phyloP scores from a whole-genome alignment of 2,888 invertebrate species.

The Minunthozetes semirufus region DNA sequence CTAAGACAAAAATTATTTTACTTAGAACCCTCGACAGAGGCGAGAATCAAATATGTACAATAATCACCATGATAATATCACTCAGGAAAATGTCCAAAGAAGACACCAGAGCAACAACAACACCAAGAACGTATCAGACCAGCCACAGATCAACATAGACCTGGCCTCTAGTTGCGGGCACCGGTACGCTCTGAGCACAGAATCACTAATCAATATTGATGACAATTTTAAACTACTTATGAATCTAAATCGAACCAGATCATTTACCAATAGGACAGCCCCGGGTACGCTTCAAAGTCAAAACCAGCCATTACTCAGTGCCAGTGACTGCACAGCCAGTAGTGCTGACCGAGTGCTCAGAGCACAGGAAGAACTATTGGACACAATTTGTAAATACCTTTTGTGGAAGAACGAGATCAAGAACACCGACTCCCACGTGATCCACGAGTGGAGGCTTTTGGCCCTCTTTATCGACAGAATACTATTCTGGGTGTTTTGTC shows the following conservation, averaged over 20 bases:
- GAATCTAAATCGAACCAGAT: neutral
- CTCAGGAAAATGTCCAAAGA: neutral
- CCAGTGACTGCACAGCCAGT: conserved; percentile 11
- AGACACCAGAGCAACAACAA: neutral
- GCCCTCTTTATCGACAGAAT: conserved; percentile 54
- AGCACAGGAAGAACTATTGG: conserved; percentile 48
- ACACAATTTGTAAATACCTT: conserved; percentile 50
- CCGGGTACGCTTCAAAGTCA: neutral
- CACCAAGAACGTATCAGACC: neutral
- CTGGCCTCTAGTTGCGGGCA: neutral
- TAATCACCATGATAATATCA: neutral
- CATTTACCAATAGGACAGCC: neutral
- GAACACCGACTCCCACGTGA: conserved; percentile 49
- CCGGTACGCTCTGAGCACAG: neutral
- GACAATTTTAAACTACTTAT: neutral
- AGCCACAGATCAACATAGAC: neutral
- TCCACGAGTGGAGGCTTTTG: conserved; percentile 55
- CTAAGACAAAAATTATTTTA: no score
- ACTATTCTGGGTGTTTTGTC: conserved; percentile 55
- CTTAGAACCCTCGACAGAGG: neutral
- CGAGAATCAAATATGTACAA: neutral
- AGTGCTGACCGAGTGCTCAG: neutral
- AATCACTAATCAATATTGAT: conserved; percentile 5
- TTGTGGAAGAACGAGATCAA: conserved; percentile 52
- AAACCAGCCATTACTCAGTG: neutral